phyloP scores from a whole-genome alignment of 2,113 vertebrate genomes.

The Sceloporus undulatus region DNA sequence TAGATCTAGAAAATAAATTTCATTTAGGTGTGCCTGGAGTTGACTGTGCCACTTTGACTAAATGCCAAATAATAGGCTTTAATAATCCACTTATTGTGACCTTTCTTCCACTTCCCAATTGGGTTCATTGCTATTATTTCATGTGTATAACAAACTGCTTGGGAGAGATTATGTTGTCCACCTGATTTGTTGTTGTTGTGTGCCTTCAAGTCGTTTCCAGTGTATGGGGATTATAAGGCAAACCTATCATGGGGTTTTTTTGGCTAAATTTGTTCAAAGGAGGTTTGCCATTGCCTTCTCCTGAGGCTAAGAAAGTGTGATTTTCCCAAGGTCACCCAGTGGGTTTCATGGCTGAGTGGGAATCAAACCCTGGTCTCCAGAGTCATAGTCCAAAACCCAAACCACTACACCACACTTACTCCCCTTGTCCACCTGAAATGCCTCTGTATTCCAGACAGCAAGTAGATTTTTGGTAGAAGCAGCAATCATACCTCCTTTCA shows the following conservation, averaged over 20 bases:
- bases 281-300: too few species aligned
- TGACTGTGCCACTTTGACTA: too few species aligned
- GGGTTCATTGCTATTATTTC: neutral
- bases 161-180: neutral
- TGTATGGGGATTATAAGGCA: too few species aligned
- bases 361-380: too few species aligned
- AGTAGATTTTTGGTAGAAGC: neutral
- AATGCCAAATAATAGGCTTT: neutral
- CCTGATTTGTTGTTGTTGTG: neutral
- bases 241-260: too few species aligned
- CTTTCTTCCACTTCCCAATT: neutral
- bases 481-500: neutral
- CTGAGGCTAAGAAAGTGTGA: too few species aligned
- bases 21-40: neutral
- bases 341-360: too few species aligned
- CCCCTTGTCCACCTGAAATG: neutral
- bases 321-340: too few species aligned
- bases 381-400: too few species aligned
- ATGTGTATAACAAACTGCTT: neutral
- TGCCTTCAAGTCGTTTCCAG: too few species aligned
- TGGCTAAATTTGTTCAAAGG: too few species aligned
- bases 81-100: neutral
- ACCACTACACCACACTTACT: too few species aligned
- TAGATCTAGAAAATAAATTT: neutral
- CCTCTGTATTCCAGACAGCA: neutral